Percentiles rank a stretch among this genome's conserved stretches.
These are phyloP conservation scores for Panthera leo DNA, from an alignment of 2,113 vertebrate species.

Conservation along the genomic window DNA sequence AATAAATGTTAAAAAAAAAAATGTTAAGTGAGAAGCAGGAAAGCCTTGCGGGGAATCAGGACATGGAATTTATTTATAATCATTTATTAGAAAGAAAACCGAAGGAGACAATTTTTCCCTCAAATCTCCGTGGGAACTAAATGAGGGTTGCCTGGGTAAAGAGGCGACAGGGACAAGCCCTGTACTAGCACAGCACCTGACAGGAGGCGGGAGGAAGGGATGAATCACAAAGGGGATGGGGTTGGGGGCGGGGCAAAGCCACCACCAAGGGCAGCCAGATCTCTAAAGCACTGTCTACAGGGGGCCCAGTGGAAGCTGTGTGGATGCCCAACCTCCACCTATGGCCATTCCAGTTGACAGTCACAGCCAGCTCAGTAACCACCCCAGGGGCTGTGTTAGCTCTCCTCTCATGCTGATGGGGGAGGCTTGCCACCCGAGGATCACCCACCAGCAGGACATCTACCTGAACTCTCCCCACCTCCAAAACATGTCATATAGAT, in stretches of 20 bases:
- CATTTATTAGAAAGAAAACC: slow-evolving; percentile 17
- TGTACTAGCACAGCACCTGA: neutral
- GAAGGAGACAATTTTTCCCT: neutral
- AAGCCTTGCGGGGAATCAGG: neutral
- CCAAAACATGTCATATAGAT: neutral
- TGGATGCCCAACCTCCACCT: neutral
- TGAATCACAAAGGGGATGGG: neutral
- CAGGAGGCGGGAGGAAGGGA: neutral
- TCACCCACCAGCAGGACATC: neutral
- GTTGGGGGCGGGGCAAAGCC: neutral
- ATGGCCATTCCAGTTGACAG: neutral
- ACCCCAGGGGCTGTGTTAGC: no score
- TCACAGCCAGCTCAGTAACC: neutral
- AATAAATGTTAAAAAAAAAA: no score
- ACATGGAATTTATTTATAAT: neutral
- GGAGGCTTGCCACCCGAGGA: neutral
- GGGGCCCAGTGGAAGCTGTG: neutral
- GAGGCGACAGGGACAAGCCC: neutral
- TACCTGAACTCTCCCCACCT: neutral
- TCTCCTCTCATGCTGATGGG: neutral
- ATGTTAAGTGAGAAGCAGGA: neutral
- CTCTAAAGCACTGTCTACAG: neutral
- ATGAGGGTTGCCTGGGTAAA: neutral
- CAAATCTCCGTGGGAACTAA: neutral
- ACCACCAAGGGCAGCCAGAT: neutral